phyloP scores from a whole-genome alignment of 1,140 invertebrate genomes.

The Drosophila albomicans region DNA sequence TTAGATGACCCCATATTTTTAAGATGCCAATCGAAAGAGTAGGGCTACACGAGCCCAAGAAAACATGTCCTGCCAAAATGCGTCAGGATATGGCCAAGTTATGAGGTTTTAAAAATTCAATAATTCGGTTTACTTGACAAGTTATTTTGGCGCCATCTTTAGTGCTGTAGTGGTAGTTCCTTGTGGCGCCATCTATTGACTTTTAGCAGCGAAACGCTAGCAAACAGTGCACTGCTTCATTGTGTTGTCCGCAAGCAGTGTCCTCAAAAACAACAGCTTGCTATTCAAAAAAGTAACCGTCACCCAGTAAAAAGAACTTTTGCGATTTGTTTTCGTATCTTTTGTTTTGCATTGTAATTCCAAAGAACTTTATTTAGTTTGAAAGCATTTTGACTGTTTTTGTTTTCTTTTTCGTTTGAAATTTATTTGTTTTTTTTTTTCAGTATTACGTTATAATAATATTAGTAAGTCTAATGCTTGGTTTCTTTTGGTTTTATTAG shows the following conservation, averaged over 20 bases:
- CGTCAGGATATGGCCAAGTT: not conserved
- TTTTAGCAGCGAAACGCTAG: not conserved
- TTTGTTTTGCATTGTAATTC: slow-evolving; percentile 75
- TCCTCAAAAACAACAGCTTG: not conserved
- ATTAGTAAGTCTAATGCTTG: slow-evolving; percentile 78
- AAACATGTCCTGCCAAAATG: not conserved
- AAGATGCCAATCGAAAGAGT: not conserved
- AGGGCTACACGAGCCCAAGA: not conserved
- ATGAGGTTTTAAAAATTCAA: not conserved
- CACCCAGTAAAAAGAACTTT: slow-evolving; percentile 6
- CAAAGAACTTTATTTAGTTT: slow-evolving; percentile 84
- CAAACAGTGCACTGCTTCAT: not conserved
- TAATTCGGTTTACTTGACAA: too few relatives aligned
- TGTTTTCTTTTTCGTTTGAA: slow-evolving; percentile 29
- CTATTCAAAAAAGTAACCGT: slow-evolving; percentile 2
- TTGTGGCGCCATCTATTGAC: slow-evolving; percentile 18
- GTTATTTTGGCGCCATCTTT: too few relatives aligned
- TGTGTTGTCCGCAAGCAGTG: slow-evolving; percentile 7
- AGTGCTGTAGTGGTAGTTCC: not conserved
- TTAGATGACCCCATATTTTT: slow-evolving; percentile 9
- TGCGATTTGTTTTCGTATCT: slow-evolving; percentile 51
- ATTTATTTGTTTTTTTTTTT: slow-evolving; percentile 56
- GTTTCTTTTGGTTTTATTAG: slow-evolving; percentile 53
- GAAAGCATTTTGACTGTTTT: slow-evolving; percentile 79
- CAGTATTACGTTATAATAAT: slow-evolving; percentile 77